A percentile compares a stretch with the other conserved stretches of the same genome.
Conservation (phyloP, 2,888 invertebrate genomes). For the Rotaria magnacalcarata region DNA sequence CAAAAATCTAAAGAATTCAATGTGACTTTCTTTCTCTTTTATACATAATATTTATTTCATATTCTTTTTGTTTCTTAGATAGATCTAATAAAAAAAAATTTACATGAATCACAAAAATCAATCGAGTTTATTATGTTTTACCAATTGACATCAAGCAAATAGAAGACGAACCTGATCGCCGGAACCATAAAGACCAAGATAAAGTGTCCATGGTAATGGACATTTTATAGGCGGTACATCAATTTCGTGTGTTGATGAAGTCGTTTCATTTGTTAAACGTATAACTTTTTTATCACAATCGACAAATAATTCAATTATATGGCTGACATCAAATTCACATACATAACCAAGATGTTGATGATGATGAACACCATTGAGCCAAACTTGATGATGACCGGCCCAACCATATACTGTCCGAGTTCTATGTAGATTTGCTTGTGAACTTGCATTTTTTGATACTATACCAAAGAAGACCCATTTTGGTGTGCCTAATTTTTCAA, state of each 20-base stretch:
- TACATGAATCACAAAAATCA: no score
- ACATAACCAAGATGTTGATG: background rate
- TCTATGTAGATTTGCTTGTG: background rate
- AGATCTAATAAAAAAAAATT: no score
- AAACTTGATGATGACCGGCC: background rate
- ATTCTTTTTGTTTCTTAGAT: no score
- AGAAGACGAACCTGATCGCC: background rate
- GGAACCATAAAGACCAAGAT: background rate
- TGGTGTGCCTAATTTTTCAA: background rate
- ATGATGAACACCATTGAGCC: background rate
- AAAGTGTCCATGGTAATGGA: background rate
- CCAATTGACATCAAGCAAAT: background rate
- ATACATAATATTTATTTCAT: no score
- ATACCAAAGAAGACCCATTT: constrained; percentile 6
- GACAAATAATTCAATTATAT: background rate
- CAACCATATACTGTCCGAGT: background rate
- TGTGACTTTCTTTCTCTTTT: no score
- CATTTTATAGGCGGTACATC: background rate
- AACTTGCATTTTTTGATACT: background rate
- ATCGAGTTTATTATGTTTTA: no score
- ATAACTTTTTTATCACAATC: background rate
- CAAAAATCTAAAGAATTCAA: no score
- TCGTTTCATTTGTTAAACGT: background rate
- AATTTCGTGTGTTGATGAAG: background rate
- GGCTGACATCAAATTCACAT: background rate